Percentiles rank a stretch among this genome's conserved stretches.
These are phyloP conservation scores for Zaprionus taronus DNA, from an alignment of 1,140 invertebrate species.

Conservation along the genomic window DNA sequence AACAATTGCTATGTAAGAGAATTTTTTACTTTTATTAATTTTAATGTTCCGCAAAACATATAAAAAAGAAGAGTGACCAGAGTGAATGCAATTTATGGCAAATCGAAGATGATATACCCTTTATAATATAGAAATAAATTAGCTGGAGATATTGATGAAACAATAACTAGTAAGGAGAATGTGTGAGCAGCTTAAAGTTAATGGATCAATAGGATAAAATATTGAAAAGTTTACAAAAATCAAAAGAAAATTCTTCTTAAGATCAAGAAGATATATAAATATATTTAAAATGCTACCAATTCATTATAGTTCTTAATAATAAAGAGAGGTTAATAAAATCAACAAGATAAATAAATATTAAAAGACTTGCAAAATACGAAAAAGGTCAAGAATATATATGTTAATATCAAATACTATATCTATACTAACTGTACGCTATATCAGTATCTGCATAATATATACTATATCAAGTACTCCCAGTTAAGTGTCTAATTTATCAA, in stretches of 20 bases:
- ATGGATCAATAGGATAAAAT: neutral
- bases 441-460: too few relatives aligned
- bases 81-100: neutral
- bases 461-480: too few relatives aligned
- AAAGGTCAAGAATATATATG: neutral
- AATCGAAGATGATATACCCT: neutral
- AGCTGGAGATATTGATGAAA: neutral
- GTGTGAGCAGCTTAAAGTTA: neutral
- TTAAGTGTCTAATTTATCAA: too few relatives aligned
- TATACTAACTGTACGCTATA: too few relatives aligned
- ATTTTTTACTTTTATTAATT: constrained; percentile 38
- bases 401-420: neutral
- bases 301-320: too few relatives aligned
- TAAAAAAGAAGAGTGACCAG: constrained; percentile 19
- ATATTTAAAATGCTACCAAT: too few relatives aligned
- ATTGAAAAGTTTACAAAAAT: neutral
- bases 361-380: neutral
- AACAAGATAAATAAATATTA: too few relatives aligned
- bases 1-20: constrained; percentile 59
- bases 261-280: neutral
- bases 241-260: neutral
- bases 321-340: too few relatives aligned
- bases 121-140: neutral
- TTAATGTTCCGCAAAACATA: constrained; percentile 61
- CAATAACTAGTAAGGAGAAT: neutral